These are phyloP conservation scores for Scotopteryx bipunctaria DNA, from an alignment of 2,888 invertebrate species.

Conservation along the genomic window DNA sequence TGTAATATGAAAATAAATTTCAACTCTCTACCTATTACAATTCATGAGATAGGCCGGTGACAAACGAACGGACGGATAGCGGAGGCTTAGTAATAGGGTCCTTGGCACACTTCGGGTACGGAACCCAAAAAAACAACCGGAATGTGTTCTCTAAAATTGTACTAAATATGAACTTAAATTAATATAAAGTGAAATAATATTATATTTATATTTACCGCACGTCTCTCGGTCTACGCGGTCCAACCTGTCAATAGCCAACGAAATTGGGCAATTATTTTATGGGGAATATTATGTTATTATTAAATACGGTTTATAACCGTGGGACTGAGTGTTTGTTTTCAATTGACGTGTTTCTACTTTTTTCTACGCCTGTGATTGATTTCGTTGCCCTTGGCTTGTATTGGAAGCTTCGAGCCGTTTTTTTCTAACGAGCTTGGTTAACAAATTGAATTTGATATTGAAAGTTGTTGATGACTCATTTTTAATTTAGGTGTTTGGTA, in stretches of 20 bases:
- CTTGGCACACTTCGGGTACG: too few relatives aligned
- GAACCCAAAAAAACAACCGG: too few relatives aligned
- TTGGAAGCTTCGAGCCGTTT: constrained; percentile 1
- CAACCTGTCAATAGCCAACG: constrained; percentile 27
- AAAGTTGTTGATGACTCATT: neutral
- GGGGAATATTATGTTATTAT: constrained; percentile 47
- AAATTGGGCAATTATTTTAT: constrained; percentile 55
- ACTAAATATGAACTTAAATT: neutral
- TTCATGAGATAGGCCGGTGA: too few relatives aligned
- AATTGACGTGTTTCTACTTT: constrained; percentile 28
- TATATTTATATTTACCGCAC: neutral
- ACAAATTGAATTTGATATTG: neutral
- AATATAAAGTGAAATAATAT: neutral
- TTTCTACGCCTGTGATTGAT: constrained; percentile 17
- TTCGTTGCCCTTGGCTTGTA: constrained; percentile 12
- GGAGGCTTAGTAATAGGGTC: too few relatives aligned
- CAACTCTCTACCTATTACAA: too few relatives aligned
- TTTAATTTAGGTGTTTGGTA: too few relatives aligned
- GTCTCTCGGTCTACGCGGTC: constrained; percentile 11
- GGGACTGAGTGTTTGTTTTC: constrained; percentile 41
- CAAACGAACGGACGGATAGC: too few relatives aligned
- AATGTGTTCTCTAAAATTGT: neutral
- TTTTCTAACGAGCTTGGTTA: neutral
- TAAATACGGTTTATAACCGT: constrained; percentile 50
- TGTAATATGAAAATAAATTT: too few relatives aligned